Evolutionary conservation across 2,888 invertebrate genomes (phyloP), one percentile per base, ranked within the genome.

Genomic region (Argyresthia albistria): DNA sequence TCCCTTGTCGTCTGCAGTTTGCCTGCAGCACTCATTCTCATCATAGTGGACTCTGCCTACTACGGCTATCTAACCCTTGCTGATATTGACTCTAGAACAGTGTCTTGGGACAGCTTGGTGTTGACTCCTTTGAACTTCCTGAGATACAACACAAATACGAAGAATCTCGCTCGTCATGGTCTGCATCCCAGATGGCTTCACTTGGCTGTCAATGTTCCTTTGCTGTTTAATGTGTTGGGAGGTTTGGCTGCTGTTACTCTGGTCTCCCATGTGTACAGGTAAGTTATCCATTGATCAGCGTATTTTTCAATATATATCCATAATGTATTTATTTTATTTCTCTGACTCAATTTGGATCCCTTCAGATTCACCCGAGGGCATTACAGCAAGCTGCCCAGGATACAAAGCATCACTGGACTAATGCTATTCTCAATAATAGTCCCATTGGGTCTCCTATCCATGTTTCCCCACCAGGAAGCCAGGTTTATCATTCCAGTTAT

Each of bases 391-490:
- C 70, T 95, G 56, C 95, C 95, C 6, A 88, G 93, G 55, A 90
- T 94, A 39, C 92, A 94, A 69, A 94, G 93, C 67, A 91, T 95
- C 63, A 92, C 92, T 57, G 92, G 93, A 1, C 83, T 96, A 8
- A 95, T 96, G 94, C 89, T 91, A 7, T 89, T 91, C 45, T 92
- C 94, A 1, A 90, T 93, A 53, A 80, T 94, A 45, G 80, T 91
- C 16, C 97, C 97, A 0, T 83, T 97, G 6, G 80, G 89, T 6
- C 64, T 93, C 6, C 79, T 98, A 2, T 97, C 97, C 0, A 63
- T 94, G 0, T 93, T 97, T 66, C 96, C 97, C 1, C 98, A 98
- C 69, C 97, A 98, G 75, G 97, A 98, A 70, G 93, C 97, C 0
- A 88, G 97, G 50, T 98, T 98, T 76, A 88, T 97, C 12, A 91